Evolutionary conservation across 92 coral and sea anemone species (phyloP).

Genomic region (Epizoanthus ramosus): DNA sequence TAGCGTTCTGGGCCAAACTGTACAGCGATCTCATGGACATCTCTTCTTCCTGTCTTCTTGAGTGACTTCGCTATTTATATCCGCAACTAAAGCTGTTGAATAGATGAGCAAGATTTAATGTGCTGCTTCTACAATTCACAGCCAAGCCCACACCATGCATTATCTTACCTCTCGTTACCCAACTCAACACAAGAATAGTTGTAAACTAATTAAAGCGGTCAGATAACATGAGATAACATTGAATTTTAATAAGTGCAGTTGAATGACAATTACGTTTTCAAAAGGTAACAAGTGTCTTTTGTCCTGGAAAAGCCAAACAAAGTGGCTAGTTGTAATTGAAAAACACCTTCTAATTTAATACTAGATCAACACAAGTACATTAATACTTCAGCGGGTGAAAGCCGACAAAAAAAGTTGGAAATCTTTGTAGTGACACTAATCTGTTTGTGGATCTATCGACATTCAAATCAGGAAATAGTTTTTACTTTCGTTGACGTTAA

Average conservation of each 20-base stretch:
- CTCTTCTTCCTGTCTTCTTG: background rate
- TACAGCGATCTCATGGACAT: slow-evolving; percentile 1
- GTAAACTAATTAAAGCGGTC: background rate
- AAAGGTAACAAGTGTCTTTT: slow-evolving; percentile 17
- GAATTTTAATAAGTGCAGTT: background rate
- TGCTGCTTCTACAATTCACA: background rate
- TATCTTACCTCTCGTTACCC: background rate
- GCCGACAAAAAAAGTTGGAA: background rate
- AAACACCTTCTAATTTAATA: slow-evolving; percentile 25
- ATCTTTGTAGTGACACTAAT: background rate
- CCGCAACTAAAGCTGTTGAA: background rate
- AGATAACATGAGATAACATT: background rate
- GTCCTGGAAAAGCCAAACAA: slow-evolving; percentile 27
- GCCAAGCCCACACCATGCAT: background rate
- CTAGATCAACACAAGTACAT: slow-evolving; percentile 8
- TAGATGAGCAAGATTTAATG: background rate
- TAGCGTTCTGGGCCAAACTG: background rate
- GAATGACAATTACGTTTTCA: slow-evolving; percentile 13
- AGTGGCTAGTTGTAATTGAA: slow-evolving; percentile 27
- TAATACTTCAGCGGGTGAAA: slow-evolving; percentile 13
- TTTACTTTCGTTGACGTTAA: too few relatives aligned
- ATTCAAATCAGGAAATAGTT: too few relatives aligned
- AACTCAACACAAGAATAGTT: background rate
- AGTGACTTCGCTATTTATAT: background rate
- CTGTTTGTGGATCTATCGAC: background rate